Evolutionary conservation across 30 jellyfish, hydroid and myxozoan species (phyloP), one percentile per base, ranked within the genome.

Genomic region (Aurelia aurita): DNA sequence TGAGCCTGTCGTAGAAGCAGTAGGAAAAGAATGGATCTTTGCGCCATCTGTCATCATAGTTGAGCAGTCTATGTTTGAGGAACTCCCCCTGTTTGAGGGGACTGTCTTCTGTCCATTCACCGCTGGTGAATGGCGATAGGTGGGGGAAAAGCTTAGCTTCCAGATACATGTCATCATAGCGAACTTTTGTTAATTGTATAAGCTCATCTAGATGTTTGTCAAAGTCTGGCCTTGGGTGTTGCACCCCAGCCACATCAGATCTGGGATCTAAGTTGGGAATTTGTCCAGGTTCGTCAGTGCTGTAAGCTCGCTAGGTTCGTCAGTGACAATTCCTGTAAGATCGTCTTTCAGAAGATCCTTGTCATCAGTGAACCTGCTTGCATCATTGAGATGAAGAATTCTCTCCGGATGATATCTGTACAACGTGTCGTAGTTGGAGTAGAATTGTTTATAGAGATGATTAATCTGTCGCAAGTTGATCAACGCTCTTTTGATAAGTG

Each of bases 81-180:
- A 20, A 65, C 58, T 26, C 55, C 31, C 77, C 58, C 22, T 8
- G 14, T n/a, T 11, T 65, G 45, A 65, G 31, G 27, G 72, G 16
- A 26, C 29, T 14, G 9, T 26, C 27, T 60, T 14, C 13, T 23
- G 23, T 8, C 77, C 77, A 65, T 12, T 53, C 77, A 23, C 77
- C 77, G 4, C 4, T 8, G 12, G 53, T 53, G 31, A 8, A 65
- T 32, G 77, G 77, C 10, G 28, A 65, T 8, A 65, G 77, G 55
- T 65, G 77, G 14, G 77, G 77, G 53, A 46, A 23, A 23, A 65
- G 16, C 28, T 65, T 13, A 13, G 77, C 58, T 65, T 65, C 77
- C 12, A 65, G 31, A 7, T 11, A 23, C 16, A 22, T 23, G 55
- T 65, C 77, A 8, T 13, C 55, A 32, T 65, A 65, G 19, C 55